Evolutionary conservation across 2,797 vertebrate species (phyloP).

Genomic region (Mastacembelus armatus): DNA sequence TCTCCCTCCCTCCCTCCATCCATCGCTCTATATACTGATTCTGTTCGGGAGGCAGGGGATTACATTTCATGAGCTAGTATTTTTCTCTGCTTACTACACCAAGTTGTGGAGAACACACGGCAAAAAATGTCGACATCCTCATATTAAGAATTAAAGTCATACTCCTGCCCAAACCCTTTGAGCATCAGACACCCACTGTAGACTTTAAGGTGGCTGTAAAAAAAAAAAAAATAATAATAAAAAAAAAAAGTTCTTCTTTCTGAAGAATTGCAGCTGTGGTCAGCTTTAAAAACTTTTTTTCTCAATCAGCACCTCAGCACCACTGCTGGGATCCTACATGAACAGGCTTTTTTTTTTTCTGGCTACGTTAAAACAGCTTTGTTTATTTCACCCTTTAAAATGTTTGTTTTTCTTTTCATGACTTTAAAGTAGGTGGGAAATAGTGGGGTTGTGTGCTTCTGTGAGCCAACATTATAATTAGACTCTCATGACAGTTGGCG

Average conservation of each 20-base stretch:
- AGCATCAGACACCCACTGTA: not conserved
- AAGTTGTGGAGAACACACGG: constrained; percentile 29
- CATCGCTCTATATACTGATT: constrained; percentile 53
- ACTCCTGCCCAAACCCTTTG: constrained; percentile 2
- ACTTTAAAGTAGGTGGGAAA: not conserved
- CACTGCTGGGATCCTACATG: not conserved
- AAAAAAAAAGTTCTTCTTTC: not conserved
- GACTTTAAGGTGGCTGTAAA: not conserved
- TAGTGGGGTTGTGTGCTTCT: too few species aligned
- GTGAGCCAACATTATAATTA: not conserved
- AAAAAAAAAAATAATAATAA: too few species aligned
- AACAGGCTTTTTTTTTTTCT: not conserved
- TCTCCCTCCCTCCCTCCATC: constrained; percentile 33
- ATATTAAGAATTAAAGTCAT: constrained; percentile 12
- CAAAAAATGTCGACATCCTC: constrained; percentile 19
- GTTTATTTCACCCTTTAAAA: not conserved
- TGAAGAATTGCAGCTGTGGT: constrained; percentile 3
- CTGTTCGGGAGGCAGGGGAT: constrained; percentile 63
- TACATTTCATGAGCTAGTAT: constrained; percentile 62
- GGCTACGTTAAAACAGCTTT: not conserved
- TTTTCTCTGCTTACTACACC: constrained; percentile 60
- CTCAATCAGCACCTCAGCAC: not conserved
- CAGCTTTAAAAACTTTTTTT: constrained; percentile 4
- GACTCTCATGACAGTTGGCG: not conserved
- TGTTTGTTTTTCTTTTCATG: not conserved